Percentiles rank a stretch among this genome's conserved stretches.
Evolutionary conservation across 2,888 invertebrate species (phyloP).

Genomic region (Chrysina gloriosa): DNA sequence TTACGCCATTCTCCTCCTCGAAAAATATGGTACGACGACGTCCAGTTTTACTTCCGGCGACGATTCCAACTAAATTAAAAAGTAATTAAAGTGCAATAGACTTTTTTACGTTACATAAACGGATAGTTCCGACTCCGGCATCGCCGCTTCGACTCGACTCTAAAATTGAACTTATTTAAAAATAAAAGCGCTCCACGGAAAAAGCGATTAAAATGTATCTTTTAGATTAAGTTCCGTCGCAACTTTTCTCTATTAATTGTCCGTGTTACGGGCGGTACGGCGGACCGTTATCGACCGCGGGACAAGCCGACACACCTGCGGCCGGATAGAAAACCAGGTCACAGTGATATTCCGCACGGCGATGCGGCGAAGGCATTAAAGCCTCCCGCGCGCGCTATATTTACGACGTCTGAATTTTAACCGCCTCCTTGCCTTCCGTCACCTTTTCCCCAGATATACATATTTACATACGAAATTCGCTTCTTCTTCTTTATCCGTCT

Average conservation of each 20-base stretch:
- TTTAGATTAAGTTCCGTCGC: conserved; percentile 16
- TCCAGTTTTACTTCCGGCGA: background rate
- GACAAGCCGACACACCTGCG: conserved; percentile 36
- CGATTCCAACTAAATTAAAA: background rate
- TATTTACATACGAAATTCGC: conserved; percentile 22
- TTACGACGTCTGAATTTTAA: conserved; percentile 51
- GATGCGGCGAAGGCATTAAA: conserved; percentile 47
- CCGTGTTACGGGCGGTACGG: background rate
- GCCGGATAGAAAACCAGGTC: conserved; percentile 30
- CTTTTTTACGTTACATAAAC: background rate
- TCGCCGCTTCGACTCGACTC: no score
- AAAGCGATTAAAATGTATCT: background rate
- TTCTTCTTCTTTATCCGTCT: background rate
- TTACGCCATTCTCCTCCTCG: no score
- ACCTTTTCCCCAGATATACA: conserved; percentile 24
- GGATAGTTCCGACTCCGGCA: background rate
- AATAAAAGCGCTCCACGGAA: background rate
- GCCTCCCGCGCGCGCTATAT: conserved; percentile 48
- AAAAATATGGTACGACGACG: no score
- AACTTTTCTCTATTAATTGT: conserved; percentile 33
- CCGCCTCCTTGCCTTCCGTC: conserved; percentile 32
- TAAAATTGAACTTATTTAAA: background rate
- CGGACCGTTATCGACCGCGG: conserved; percentile 20
- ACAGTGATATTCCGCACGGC: conserved; percentile 39
- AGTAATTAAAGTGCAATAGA: background rate